Percentiles rank a stretch among this genome's conserved stretches.
phyloP scores from a whole-genome alignment of 2,113 vertebrate genomes.

The Lichenostomus cassidix region DNA sequence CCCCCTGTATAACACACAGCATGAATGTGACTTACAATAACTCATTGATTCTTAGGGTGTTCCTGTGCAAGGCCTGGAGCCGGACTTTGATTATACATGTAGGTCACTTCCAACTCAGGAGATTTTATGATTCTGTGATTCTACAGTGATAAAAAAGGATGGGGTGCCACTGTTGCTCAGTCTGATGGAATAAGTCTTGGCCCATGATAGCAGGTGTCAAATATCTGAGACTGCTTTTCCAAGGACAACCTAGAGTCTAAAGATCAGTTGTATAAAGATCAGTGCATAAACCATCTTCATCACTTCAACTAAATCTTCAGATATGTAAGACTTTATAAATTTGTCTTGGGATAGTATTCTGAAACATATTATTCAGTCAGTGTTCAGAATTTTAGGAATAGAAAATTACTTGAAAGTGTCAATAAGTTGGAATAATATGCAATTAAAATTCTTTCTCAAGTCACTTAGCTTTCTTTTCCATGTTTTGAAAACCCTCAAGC shows the following conservation, averaged over 20 bases:
- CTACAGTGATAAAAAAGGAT: not conserved
- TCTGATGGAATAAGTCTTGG: not conserved
- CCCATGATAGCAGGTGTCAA: not conserved
- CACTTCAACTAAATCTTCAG: not conserved
- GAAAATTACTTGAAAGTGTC: not conserved
- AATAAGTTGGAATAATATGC: not conserved
- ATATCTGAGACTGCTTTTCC: not conserved
- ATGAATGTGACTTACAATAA: not conserved
- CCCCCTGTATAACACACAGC: not conserved
- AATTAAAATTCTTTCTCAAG: conserved; percentile 8
- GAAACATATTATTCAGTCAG: not conserved
- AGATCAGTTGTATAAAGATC: not conserved
- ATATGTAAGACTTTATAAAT: not conserved
- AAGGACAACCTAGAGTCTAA: not conserved
- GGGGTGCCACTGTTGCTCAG: not conserved
- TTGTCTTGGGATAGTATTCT: not conserved
- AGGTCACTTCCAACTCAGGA: not conserved
- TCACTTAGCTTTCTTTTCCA: not conserved
- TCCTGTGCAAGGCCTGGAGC: not conserved
- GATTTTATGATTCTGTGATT: not conserved
- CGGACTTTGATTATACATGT: not conserved
- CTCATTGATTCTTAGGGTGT: not conserved
- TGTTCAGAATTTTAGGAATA: not conserved
- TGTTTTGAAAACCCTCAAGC: conserved; percentile 9
- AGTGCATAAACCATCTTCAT: not conserved